Evolutionary conservation across 1,140 invertebrate genomes (phyloP).

Genomic region (Lordiphosa clarofinis): DNA sequence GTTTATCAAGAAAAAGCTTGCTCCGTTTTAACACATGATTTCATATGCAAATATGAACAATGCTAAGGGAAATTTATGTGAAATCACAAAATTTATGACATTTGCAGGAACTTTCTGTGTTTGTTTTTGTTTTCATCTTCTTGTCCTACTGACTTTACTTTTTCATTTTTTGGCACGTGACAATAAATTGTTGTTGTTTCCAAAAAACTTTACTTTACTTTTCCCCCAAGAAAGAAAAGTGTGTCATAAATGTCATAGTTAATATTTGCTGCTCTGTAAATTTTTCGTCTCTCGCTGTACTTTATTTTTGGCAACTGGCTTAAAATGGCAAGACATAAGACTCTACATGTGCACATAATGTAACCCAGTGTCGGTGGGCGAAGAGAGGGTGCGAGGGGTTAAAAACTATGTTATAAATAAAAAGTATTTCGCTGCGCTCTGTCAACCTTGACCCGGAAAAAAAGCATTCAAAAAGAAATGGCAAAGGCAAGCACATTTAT

Average conservation of each 20-base stretch:
- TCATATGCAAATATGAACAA: slow-evolving; percentile 74
- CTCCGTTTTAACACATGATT: slow-evolving; percentile 73
- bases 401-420: slow-evolving; percentile 54
- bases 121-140: slow-evolving; percentile 21
- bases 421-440: slow-evolving; percentile 57
- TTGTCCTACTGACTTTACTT: background rate
- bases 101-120: slow-evolving; percentile 14
- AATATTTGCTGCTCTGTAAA: slow-evolving; percentile 68
- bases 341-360: background rate
- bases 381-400: background rate
- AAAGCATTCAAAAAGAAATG: slow-evolving; percentile 20
- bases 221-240: slow-evolving; percentile 45
- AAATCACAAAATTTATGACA: slow-evolving; percentile 72
- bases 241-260: slow-evolving; percentile 77
- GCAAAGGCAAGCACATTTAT: slow-evolving; percentile 14
- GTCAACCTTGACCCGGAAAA: slow-evolving; percentile 68
- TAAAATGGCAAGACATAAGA: slow-evolving; percentile 26
- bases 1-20: slow-evolving; percentile 26
- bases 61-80: slow-evolving; percentile 58
- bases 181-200: slow-evolving; percentile 74
- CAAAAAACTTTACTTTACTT: slow-evolving; percentile 22
- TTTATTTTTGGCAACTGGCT: slow-evolving; percentile 51
- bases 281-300: slow-evolving; percentile 25
- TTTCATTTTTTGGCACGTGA: slow-evolving; percentile 50
- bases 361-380: background rate